A percentile compares a stretch with the other conserved stretches of the same genome.
Conservation (phyloP, 2,797 vertebrate genomes). For the Molossus molossus region DNA sequence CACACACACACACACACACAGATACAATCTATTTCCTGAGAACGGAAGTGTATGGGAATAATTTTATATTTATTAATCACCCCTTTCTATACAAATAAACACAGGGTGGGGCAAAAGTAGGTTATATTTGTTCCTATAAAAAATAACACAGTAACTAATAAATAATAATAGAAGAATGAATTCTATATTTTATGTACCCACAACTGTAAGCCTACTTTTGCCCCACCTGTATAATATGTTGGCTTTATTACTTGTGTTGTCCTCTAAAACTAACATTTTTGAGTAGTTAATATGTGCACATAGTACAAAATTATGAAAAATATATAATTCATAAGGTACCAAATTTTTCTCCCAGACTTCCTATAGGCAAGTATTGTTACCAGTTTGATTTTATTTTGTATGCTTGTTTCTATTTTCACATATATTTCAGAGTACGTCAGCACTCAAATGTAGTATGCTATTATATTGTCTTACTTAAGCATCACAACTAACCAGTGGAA, state of each 20-base stretch:
- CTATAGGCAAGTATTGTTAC: background rate
- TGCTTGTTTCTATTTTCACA: background rate
- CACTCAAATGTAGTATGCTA: accelerated
- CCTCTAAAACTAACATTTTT: constrained; percentile 8
- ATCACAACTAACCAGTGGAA: background rate
- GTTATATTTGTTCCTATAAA: too few relatives aligned
- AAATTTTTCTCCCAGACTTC: background rate
- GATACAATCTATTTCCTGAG: background rate
- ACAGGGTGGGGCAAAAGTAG: background rate
- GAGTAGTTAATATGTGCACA: background rate
- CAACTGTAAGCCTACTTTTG: background rate
- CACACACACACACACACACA: background rate
- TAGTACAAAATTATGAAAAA: constrained; percentile 32
- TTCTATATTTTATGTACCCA: background rate
- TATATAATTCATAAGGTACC: background rate
- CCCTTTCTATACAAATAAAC: background rate
- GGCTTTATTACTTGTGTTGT: background rate
- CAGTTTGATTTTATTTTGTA: background rate
- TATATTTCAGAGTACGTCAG: background rate
- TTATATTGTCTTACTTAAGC: background rate
- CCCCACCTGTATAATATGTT: background rate
- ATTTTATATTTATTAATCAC: background rate
- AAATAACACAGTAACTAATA: background rate
- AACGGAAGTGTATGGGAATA: background rate
- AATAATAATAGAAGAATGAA: background rate